These are phyloP conservation scores for Platyura marginata DNA, from an alignment of 1,140 invertebrate species.

Conservation along the genomic window DNA sequence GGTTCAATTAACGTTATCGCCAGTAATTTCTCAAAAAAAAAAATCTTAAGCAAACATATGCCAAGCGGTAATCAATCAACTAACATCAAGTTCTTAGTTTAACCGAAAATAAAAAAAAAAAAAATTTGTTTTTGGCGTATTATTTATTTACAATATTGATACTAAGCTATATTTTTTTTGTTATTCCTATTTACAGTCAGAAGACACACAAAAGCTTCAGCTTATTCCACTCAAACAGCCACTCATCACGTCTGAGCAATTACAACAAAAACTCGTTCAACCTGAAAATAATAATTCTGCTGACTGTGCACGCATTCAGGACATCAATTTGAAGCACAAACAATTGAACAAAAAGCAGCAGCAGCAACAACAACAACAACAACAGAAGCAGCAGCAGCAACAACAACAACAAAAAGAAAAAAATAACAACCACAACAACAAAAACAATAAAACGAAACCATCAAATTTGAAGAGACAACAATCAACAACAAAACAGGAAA, in stretches of 20 bases:
- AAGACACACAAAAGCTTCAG: background rate
- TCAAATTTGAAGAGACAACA: background rate
- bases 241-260: conserved; percentile 1
- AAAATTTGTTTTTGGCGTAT: no score
- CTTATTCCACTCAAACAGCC: background rate
- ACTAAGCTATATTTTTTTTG: background rate
- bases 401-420: background rate
- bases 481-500: background rate
- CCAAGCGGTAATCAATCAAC: no score
- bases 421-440: no score
- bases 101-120: no score
- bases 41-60: no score
- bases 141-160: no score
- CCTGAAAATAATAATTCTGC: background rate
- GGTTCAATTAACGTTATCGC: no score
- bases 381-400: background rate
- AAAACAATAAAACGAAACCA: background rate
- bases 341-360: background rate
- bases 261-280: conserved; percentile 1
- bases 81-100: no score
- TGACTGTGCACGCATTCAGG: background rate
- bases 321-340: background rate
- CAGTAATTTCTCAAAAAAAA: no score
- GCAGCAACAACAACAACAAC: background rate
- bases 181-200: background rate